Conservation (phyloP, 2,888 invertebrate species). For the Rhogogaster chlorosoma region DNA sequence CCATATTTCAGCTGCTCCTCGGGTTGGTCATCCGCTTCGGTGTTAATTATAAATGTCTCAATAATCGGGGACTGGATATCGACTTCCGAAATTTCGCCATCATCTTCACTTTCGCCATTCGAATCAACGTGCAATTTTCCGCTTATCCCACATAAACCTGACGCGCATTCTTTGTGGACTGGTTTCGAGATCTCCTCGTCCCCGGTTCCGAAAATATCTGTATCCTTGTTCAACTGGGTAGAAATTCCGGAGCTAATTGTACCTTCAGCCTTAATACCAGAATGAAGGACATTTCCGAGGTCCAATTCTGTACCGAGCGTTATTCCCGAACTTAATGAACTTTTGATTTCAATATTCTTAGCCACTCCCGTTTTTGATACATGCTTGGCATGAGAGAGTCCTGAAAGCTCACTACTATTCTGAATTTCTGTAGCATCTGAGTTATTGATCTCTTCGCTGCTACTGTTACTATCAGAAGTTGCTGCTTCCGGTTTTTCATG, state of each 20-base stretch:
- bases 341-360: background rate
- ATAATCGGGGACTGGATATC: background rate
- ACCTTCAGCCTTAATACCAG: background rate
- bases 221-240: background rate
- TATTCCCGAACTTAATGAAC: background rate
- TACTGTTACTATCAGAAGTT: background rate
- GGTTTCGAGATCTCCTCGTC: background rate
- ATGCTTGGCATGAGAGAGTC: background rate
- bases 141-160: slow-evolving; percentile 8
- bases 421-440: background rate
- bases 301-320: background rate
- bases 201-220: background rate
- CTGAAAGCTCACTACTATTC: background rate
- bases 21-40: background rate
- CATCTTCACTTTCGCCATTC: background rate
- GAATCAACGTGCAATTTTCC: slow-evolving; percentile 19
- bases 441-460: background rate
- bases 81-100: background rate
- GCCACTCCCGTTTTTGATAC: background rate
- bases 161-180: background rate
- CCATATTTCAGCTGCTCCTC: background rate
- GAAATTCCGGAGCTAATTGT: background rate
- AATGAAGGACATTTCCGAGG: background rate
- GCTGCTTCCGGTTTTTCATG: background rate
- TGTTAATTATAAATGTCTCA: background rate